Percentiles rank a stretch among this genome's conserved stretches.
Conservation (phyloP, 2,797 vertebrate species). For the Liasis olivaceus region DNA sequence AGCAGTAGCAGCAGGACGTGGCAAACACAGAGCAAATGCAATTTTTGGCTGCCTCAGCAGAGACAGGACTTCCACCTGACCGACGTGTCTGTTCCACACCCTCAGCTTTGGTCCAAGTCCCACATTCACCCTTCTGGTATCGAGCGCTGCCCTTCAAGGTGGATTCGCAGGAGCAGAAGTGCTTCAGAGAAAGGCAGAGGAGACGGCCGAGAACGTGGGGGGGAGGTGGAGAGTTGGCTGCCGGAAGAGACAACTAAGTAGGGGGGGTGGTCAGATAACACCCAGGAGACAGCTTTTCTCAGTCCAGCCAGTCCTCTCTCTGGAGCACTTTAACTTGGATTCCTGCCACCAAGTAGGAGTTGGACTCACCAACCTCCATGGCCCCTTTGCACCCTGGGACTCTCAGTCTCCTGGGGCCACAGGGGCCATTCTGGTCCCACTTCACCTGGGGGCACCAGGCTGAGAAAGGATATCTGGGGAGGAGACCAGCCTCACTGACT, state of each 20-base stretch:
- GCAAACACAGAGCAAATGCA: too few relatives aligned
- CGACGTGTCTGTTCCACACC: not conserved
- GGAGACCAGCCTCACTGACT: not conserved
- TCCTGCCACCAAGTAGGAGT: not conserved
- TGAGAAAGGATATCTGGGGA: not conserved
- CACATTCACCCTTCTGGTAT: too few relatives aligned
- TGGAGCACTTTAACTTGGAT: not conserved
- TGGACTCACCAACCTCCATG: not conserved
- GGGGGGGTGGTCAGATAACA: not conserved
- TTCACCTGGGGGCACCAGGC: not conserved
- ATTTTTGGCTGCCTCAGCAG: too few relatives aligned
- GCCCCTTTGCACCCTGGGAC: not conserved
- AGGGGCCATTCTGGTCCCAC: not conserved
- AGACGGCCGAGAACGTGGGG: not conserved
- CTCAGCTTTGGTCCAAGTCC: not conserved
- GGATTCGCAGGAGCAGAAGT: not conserved
- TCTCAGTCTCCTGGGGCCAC: not conserved
- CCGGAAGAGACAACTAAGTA: not conserved
- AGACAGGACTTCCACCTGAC: too few relatives aligned
- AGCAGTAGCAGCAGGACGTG: too few relatives aligned
- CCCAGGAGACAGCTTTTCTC: too few relatives aligned
- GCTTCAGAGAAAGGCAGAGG: not conserved
- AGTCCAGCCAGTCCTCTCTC: not conserved
- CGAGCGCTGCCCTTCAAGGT: too few relatives aligned
- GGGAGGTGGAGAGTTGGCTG: not conserved